These are phyloP conservation scores for Escarpia spicata DNA, from an alignment of 2,888 invertebrate species.

Conservation along the genomic window DNA sequence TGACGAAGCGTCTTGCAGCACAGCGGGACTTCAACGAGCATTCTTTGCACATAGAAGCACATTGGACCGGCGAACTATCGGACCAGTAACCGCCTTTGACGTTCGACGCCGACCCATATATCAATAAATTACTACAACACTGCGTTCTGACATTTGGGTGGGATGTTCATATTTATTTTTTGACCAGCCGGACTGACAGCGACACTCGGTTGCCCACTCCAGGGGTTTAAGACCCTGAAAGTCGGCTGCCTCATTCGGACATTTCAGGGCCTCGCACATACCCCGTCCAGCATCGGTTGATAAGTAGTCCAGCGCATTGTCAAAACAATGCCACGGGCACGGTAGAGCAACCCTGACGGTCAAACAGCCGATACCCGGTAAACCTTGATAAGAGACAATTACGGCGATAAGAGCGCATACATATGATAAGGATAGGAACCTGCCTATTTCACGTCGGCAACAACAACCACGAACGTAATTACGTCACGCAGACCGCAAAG, in stretches of 20 bases:
- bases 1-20: not conserved
- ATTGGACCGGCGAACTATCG: not conserved
- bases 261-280: not conserved
- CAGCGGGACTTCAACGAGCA: not conserved
- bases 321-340: not conserved
- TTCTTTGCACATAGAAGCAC: not conserved
- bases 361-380: not conserved
- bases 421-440: not conserved
- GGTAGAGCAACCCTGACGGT: not conserved
- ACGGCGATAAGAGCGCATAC: not conserved
- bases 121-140: not conserved
- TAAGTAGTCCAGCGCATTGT: not conserved
- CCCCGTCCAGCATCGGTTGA: not conserved
- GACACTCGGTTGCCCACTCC: not conserved
- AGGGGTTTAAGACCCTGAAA: not conserved
- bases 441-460: not conserved
- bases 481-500: not conserved
- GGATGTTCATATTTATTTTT: not conserved
- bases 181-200: not conserved
- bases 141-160: too few species aligned
- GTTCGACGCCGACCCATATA: not conserved
- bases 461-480: not conserved
- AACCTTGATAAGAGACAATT: not conserved
- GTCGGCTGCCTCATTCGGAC: not conserved
- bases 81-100: not conserved